Conservation (phyloP, 2,888 invertebrate genomes). For the Drosophila kuntzei region DNA sequence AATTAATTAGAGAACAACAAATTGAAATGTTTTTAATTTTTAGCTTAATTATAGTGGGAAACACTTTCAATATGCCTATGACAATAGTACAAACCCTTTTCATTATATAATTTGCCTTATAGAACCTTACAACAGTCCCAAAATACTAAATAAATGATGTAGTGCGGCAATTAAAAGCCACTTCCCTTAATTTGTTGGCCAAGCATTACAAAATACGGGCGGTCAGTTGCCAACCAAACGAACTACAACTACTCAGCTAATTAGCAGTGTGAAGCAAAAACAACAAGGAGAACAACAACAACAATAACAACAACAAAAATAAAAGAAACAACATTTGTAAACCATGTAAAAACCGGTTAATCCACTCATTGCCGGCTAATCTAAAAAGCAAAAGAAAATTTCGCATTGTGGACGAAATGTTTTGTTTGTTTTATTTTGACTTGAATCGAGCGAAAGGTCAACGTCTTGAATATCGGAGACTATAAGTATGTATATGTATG, state of each 20-base stretch:
- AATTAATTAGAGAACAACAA: not conserved
- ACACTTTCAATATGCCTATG: not conserved
- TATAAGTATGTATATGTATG: constrained; percentile 6
- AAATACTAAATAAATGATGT: constrained; percentile 38
- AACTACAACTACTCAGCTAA: constrained; percentile 66
- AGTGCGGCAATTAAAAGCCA: constrained; percentile 53
- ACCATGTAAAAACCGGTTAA: constrained; percentile 69
- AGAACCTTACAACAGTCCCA: constrained; percentile 5
- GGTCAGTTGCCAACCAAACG: constrained; percentile 19
- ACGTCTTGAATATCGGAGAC: constrained; percentile 46
- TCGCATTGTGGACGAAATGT: constrained; percentile 45
- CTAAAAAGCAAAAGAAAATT: constrained; percentile 45
- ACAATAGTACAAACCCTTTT: constrained; percentile 1
- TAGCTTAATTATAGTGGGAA: not conserved
- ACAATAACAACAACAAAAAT: constrained; percentile 33
- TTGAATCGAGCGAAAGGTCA: constrained; percentile 46
- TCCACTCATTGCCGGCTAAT: constrained; percentile 72
- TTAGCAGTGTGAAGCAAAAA: constrained; percentile 65
- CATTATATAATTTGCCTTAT: not conserved
- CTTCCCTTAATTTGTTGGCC: constrained; percentile 63
- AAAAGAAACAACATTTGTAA: constrained; percentile 27
- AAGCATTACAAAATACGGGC: constrained; percentile 57
- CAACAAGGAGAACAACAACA: constrained; percentile 38
- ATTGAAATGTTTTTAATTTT: not conserved
- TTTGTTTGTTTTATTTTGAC: constrained; percentile 35